A percentile compares a stretch with the other conserved stretches of the same genome.
These are phyloP conservation scores for Rhogogaster chlorosoma DNA, from an alignment of 2,888 invertebrate species.

Conservation along the genomic window DNA sequence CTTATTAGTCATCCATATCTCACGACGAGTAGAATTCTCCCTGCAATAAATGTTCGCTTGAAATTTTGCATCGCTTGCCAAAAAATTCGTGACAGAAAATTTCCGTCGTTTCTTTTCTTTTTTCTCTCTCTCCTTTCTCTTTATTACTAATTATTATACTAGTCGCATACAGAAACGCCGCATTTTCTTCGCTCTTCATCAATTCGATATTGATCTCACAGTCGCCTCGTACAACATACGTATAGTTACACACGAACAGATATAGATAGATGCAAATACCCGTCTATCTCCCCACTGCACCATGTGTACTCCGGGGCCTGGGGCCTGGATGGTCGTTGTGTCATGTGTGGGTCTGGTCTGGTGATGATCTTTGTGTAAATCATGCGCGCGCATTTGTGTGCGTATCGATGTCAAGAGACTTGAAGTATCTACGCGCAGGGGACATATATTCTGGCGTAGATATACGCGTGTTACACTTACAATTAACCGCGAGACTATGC, in stretches of 20 bases:
- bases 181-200: background rate
- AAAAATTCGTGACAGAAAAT: background rate
- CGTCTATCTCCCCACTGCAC: background rate
- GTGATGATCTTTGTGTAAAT: background rate
- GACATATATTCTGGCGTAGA: too few relatives aligned
- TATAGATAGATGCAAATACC: slow-evolving; percentile 33
- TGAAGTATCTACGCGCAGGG: background rate
- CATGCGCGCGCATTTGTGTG: slow-evolving; percentile 36
- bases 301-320: slow-evolving; percentile 8
- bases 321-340: background rate
- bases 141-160: background rate
- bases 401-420: slow-evolving; percentile 33
- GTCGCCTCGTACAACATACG: slow-evolving; percentile 11
- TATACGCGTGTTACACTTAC: background rate
- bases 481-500: background rate
- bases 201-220: slow-evolving; percentile 33
- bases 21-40: background rate
- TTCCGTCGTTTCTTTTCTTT: background rate
- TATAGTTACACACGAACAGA: background rate
- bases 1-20: background rate
- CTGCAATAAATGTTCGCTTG: background rate
- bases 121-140: background rate
- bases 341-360: background rate
- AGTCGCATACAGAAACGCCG: background rate
- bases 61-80: too few relatives aligned